These are phyloP conservation scores for Chloromyia formosa DNA, from an alignment of 2,888 invertebrate species.

Conservation along the genomic window DNA sequence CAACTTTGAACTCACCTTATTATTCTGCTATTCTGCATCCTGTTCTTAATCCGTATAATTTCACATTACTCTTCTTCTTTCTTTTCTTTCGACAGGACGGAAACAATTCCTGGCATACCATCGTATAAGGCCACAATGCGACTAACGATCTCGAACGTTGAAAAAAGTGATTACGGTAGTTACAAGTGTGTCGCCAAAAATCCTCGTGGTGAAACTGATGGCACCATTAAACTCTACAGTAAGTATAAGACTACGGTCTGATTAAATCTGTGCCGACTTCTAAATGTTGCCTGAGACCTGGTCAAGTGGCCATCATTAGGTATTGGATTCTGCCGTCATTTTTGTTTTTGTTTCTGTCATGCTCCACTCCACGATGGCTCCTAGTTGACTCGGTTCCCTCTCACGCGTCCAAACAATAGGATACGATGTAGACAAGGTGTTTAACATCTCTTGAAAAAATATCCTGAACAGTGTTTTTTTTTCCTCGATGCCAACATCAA, in stretches of 20 bases:
- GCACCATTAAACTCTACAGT: conserved; percentile 89
- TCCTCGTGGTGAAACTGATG: conserved; percentile 90
- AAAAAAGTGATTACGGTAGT: conserved; percentile 83
- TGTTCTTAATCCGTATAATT: conserved; percentile 2
- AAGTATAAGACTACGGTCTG: conserved; percentile 64
- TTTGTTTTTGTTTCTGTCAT: too few relatives aligned
- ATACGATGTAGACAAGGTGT: conserved; percentile 30
- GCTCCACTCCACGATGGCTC: too few relatives aligned
- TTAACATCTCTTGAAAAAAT: conserved; percentile 15
- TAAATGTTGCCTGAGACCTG: neutral
- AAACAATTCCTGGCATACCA: conserved; percentile 75
- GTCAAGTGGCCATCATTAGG: conserved; percentile 25
- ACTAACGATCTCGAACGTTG: conserved; percentile 81
- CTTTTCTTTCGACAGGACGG: conserved; percentile 64
- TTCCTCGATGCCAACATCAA: conserved; percentile 1
- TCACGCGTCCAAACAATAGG: neutral
- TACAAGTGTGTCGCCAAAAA: conserved; percentile 90
- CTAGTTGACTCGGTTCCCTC: neutral
- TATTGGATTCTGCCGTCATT: neutral
- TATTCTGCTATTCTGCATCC: neutral
- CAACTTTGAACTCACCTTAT: conserved; percentile 31
- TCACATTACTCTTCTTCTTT: neutral
- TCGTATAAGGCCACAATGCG: conserved; percentile 90
- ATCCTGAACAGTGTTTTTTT: conserved; percentile 5
- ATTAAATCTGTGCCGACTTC: conserved; percentile 29